phyloP scores from a whole-genome alignment of 2,888 invertebrate species.

The Dromius quadrimaculatus region DNA sequence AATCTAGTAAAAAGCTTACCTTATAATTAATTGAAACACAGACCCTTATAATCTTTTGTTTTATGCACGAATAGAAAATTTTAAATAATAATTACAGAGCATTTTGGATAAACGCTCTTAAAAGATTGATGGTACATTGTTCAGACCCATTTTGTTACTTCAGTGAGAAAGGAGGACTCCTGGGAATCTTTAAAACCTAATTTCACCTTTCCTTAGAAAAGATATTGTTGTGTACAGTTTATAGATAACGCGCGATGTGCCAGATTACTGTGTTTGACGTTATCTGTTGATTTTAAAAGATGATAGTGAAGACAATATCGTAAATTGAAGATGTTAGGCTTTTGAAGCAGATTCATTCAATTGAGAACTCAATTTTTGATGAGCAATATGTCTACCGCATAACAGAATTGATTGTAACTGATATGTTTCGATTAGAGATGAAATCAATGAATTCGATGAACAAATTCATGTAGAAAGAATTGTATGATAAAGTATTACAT shows the following conservation, averaged over 20 bases:
- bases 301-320: neutral
- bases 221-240: neutral
- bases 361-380: neutral
- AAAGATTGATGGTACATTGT: slow-evolving; percentile 33
- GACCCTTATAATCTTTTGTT: slow-evolving; percentile 23
- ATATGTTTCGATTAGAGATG: too few species aligned
- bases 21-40: slow-evolving; percentile 27
- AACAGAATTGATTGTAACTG: too few species aligned
- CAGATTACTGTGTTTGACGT: neutral
- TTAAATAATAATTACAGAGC: slow-evolving; percentile 29
- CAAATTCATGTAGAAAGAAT: too few species aligned
- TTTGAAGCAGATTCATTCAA: neutral
- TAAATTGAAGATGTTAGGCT: neutral
- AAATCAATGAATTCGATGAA: too few species aligned
- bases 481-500: too few species aligned
- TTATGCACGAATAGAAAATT: slow-evolving; percentile 16
- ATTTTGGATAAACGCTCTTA: slow-evolving; percentile 15
- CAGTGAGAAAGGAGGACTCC: neutral
- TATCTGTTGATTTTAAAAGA: neutral
- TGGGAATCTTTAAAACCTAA: slow-evolving; percentile 4
- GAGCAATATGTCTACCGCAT: too few species aligned
- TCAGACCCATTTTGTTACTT: neutral
- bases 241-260: too few species aligned
- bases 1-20: slow-evolving; percentile 12
- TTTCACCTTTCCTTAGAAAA: neutral